Evolutionary conservation across 2,797 vertebrate genomes (phyloP).

Genomic region (Hypotaenidia philippensis): DNA sequence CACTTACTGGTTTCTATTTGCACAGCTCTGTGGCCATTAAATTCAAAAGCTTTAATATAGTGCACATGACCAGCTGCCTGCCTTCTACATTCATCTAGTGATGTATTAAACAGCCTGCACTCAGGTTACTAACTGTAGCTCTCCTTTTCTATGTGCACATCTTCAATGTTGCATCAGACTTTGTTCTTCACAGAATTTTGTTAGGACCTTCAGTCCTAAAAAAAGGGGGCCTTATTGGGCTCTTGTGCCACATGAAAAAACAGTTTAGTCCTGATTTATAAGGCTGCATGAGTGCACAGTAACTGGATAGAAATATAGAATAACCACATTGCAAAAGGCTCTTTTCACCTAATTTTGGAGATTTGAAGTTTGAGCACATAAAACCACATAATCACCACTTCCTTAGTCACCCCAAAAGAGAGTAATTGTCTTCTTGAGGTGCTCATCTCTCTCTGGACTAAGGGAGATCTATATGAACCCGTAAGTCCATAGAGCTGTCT

Average conservation of each 20-base stretch:
- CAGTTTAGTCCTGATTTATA: neutral
- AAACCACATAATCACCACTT: neutral
- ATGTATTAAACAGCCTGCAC: neutral
- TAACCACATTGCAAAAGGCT: neutral
- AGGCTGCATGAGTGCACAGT: neutral
- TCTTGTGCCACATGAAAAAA: neutral
- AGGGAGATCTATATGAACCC: neutral
- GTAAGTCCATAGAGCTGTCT: neutral
- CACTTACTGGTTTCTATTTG: slow-evolving; percentile 35
- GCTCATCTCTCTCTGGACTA: neutral
- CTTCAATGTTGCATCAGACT: neutral
- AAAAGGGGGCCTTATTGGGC: neutral
- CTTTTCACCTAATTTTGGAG: neutral
- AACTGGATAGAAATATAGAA: neutral
- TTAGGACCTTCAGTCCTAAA: neutral
- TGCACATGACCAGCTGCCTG: neutral
- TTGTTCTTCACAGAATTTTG: neutral
- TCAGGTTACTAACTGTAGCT: neutral
- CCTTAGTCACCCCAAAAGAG: neutral
- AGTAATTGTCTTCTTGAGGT: neutral
- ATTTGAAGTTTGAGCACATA: neutral
- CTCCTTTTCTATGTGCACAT: neutral
- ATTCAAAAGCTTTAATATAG: neutral
- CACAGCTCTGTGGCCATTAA: neutral
- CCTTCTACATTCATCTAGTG: neutral